phyloP scores from a whole-genome alignment of 2,113 vertebrate species.

The Aptenodytes forsteri region DNA sequence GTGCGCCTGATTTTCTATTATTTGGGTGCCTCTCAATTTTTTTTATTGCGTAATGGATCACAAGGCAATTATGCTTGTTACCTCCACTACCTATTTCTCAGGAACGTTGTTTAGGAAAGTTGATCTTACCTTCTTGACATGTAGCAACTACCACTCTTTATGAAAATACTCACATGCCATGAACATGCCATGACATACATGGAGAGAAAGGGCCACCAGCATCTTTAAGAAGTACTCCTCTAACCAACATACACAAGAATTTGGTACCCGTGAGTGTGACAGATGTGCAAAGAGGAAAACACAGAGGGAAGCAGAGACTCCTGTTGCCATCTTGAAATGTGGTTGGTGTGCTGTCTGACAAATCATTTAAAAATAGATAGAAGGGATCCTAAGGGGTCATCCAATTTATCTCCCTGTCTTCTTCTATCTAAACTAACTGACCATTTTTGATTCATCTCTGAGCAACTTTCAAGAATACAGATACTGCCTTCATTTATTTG shows the following conservation, averaged over 20 bases:
- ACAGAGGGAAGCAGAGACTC: background rate
- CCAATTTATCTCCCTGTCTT: background rate
- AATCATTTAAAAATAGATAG: background rate
- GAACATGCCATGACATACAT: background rate
- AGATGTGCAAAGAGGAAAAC: background rate
- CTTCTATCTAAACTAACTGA: background rate
- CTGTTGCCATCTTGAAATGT: background rate
- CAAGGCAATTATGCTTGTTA: background rate
- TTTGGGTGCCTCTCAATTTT: background rate
- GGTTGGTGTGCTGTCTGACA: background rate
- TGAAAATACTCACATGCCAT: background rate
- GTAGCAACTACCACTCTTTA: background rate
- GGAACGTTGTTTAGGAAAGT: background rate
- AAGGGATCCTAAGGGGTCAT: background rate
- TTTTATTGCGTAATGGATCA: background rate
- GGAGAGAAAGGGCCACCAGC: background rate
- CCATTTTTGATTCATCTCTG: background rate
- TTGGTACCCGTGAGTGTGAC: background rate
- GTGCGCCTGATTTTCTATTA: background rate
- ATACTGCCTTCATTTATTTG: background rate
- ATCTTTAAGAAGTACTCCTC: background rate
- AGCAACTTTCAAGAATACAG: background rate
- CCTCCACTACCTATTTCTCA: background rate
- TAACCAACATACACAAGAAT: accelerated
- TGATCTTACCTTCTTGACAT: background rate